Evolutionary conservation across 2,113 vertebrate species (phyloP).

Genomic region (Misgurnus anguillicaudatus): DNA sequence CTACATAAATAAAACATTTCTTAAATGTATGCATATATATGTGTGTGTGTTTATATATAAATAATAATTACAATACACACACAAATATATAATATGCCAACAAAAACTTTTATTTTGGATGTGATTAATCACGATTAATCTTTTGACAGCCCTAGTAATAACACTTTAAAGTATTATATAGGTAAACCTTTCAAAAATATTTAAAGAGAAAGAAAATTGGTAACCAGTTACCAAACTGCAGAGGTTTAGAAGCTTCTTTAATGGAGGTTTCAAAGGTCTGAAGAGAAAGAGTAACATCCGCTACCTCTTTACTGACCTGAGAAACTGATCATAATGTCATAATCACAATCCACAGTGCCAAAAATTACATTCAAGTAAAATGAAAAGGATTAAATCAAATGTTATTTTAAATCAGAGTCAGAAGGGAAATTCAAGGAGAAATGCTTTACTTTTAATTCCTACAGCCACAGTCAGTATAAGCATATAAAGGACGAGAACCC

Average conservation of each 20-base stretch:
- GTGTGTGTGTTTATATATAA: too few relatives aligned
- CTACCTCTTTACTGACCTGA: conserved; percentile 49
- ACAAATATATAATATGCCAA: too few relatives aligned
- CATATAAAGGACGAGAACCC: conserved; percentile 48
- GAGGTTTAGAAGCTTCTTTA: conserved; percentile 5
- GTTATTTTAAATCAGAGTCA: neutral
- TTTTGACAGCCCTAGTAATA: too few relatives aligned
- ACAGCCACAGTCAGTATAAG: conserved; percentile 51
- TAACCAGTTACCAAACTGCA: neutral
- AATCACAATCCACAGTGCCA: neutral
- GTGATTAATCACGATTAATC: too few relatives aligned
- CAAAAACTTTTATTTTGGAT: too few relatives aligned
- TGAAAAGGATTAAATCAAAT: too few relatives aligned
- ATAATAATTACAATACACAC: too few relatives aligned
- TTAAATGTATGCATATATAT: too few relatives aligned
- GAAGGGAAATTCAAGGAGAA: neutral
- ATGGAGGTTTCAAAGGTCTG: neutral
- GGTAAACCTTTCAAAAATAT: too few relatives aligned
- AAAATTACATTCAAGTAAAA: too few relatives aligned
- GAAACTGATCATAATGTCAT: conserved; percentile 40
- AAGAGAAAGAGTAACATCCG: conserved; percentile 40
- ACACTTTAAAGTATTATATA: too few relatives aligned
- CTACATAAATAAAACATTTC: too few relatives aligned
- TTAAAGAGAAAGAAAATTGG: neutral
- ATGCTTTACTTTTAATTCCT: conserved; percentile 56